These are phyloP conservation scores for Atethmia centrago DNA, from an alignment of 2,888 invertebrate genomes.

Conservation along the genomic window DNA sequence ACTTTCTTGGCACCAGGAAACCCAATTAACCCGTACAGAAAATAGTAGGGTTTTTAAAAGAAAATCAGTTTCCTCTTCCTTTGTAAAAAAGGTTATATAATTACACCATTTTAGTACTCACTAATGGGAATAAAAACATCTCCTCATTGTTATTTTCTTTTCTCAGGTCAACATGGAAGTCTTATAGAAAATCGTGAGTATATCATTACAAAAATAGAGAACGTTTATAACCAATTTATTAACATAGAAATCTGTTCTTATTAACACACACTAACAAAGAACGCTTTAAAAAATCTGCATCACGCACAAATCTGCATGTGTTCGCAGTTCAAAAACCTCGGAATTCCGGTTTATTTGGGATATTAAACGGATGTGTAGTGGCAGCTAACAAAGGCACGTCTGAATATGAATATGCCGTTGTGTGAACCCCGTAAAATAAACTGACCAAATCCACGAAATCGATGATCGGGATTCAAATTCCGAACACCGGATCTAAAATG, in stretches of 20 bases:
- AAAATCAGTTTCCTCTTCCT: conserved; percentile 9
- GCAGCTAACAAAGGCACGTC: conserved; percentile 41
- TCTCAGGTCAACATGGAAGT: conserved; percentile 67
- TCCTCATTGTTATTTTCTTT: conserved; percentile 59
- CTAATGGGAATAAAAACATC: conserved; percentile 23
- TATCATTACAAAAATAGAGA: conserved; percentile 48
- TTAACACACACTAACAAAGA: conserved; percentile 52
- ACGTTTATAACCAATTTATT: conserved; percentile 34
- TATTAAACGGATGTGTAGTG: conserved; percentile 19
- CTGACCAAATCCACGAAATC: conserved; percentile 35
- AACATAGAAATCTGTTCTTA: conserved; percentile 27
- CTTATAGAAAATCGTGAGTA: conserved; percentile 68
- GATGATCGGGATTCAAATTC: conserved; percentile 39
- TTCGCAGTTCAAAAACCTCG: conserved; percentile 8
- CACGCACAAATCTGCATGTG: conserved; percentile 36
- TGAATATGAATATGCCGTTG: conserved; percentile 52
- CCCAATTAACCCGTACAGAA: conserved; percentile 41
- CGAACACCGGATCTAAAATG: conserved; percentile 39
- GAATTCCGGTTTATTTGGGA: conserved; percentile 5
- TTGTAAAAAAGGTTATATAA: neutral
- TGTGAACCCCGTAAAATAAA: conserved; percentile 46
- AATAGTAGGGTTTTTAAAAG: conserved; percentile 32
- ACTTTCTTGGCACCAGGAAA: conserved; percentile 40
- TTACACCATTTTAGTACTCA: neutral
- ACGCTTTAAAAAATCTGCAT: conserved; percentile 21